Evolutionary conservation across 2,113 vertebrate species (phyloP), one percentile per base, ranked within the genome.

Genomic region (Oceanites oceanicus): DNA sequence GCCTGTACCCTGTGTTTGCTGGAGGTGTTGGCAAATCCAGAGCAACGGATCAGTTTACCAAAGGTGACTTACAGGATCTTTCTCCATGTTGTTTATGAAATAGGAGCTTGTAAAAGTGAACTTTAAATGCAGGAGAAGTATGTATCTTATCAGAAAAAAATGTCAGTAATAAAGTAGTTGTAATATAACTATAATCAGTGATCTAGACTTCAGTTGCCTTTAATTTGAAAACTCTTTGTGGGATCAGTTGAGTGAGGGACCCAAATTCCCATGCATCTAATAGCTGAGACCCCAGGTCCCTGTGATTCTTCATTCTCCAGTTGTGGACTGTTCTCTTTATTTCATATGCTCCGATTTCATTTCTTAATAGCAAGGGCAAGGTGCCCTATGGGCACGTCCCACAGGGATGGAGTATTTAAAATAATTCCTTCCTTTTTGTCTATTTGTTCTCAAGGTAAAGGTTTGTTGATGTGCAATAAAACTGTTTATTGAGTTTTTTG

Each of bases 1-100:
- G 97, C 96, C 96, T 99, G 95, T 99, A 98, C 73, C 99, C 99
- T 7, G 90, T 99, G 96, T 99, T 99, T 98, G 92, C 92, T 76
- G 98, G 98, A 94, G 99, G 99, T 91, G 98, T 99, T 87, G 99
- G 99, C 55, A 98, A 98, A 92, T 97, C 99, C 40, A 94, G 93
- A 92, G 73, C 85, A 52, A 98, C 97, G 8, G 92, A 97, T 10
- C 88, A 96, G 9, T 98, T 98, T 75, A 92, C 98, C 47, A 97
- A 81, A 98, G 98, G 99, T 99, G 98, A 96, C 27, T 66, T 44
- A 10, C 3, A 42, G 73, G 36, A 45, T 62, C 50, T 80, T 84
- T 23, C 20, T 13, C 20, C 1, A 0, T n/a, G 79, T 42, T 53
- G 65, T 61, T 83, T 29, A 20, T 67, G 26, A 25, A 86, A 23